These are phyloP conservation scores for Melieria omissa DNA, from an alignment of 2,888 invertebrate species.

Conservation along the genomic window DNA sequence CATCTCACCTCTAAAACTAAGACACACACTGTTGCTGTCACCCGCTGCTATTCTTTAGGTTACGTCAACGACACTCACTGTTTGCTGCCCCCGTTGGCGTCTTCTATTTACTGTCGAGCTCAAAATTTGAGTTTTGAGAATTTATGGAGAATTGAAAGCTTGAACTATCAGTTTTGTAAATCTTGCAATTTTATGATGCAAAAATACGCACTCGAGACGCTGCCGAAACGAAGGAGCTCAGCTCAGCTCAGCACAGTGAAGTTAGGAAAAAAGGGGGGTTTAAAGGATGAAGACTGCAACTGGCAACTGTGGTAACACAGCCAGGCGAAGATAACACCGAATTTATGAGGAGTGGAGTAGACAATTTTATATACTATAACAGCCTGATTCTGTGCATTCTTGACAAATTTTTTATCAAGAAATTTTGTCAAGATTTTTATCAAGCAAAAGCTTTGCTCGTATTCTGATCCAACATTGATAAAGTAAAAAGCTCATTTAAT, in stretches of 20 bases:
- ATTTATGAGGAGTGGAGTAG: too few relatives aligned
- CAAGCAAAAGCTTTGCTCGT: too few relatives aligned
- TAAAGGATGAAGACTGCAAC: too few relatives aligned
- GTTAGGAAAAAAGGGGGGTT: background rate
- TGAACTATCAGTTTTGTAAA: slow-evolving; percentile 24
- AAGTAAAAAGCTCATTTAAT: too few relatives aligned
- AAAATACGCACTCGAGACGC: background rate
- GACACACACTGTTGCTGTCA: too few relatives aligned
- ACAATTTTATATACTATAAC: too few relatives aligned
- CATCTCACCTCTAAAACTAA: background rate
- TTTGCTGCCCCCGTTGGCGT: background rate
- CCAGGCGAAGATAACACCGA: too few relatives aligned
- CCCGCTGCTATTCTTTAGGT: background rate
- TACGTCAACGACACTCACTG: background rate
- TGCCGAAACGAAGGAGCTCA: background rate
- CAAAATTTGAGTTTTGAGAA: slow-evolving; percentile 24
- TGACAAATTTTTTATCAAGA: too few relatives aligned
- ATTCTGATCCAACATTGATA: too few relatives aligned
- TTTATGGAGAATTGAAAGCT: slow-evolving; percentile 15
- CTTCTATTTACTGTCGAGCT: background rate
- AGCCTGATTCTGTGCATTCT: too few relatives aligned
- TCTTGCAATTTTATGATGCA: slow-evolving; percentile 7
- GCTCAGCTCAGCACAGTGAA: background rate
- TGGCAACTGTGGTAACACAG: too few relatives aligned
- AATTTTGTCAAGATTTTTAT: too few relatives aligned